phyloP scores from a whole-genome alignment of 53 echinoderm and acorn worm species.

The Pentamera pediparva region DNA sequence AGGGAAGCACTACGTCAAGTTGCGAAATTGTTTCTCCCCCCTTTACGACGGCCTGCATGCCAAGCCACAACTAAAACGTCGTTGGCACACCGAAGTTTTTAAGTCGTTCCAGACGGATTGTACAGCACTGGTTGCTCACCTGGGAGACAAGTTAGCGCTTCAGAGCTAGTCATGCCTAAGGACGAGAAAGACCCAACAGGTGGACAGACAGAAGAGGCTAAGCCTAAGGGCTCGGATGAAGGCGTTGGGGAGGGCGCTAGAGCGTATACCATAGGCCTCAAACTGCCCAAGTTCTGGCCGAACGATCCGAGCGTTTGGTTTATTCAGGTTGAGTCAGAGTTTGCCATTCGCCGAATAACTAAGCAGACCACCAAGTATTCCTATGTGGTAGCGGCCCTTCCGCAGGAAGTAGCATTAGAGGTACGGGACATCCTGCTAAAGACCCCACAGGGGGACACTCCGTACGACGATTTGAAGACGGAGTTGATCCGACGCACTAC shows the following conservation, averaged over 20 bases:
- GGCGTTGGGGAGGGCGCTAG: neutral
- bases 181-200: no score
- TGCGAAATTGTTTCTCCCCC: conserved; percentile 21
- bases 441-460: neutral
- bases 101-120: neutral
- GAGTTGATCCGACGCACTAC: neutral
- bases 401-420: conserved; percentile 37
- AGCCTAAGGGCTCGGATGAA: neutral
- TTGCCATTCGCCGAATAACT: conserved; percentile 21
- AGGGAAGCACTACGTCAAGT: neutral
- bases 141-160: no score
- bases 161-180: no score
- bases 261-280: conserved; percentile 10
- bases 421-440: conserved; percentile 31
- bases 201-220: no score
- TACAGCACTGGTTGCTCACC: neutral
- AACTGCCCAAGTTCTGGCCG: conserved; percentile 42
- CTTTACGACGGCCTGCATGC: conserved; percentile 39
- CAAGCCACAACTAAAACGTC: neutral
- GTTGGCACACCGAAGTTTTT: neutral
- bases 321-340: conserved; percentile 35
- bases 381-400: conserved; percentile 38
- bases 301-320: conserved; percentile 33
- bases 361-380: conserved; percentile 7
- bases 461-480: neutral